phyloP scores from a whole-genome alignment of 1,140 invertebrate genomes.

The Physella acuta region DNA sequence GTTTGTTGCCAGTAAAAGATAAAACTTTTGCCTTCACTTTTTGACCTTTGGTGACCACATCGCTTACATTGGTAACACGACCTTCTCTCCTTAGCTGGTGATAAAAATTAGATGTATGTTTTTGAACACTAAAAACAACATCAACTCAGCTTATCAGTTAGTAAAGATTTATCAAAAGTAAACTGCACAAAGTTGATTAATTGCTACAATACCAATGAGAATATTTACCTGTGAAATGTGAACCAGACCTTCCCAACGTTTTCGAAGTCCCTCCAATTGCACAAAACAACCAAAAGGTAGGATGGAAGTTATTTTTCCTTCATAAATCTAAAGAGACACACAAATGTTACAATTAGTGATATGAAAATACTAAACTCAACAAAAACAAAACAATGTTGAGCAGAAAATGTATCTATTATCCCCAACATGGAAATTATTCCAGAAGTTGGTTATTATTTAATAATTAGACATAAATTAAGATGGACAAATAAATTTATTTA shows the following conservation, averaged over 20 bases:
- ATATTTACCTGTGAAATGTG: conserved; percentile 85
- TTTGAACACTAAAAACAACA: no score
- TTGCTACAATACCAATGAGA: no score
- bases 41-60: conserved; percentile 88
- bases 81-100: conserved; percentile 83
- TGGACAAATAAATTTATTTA: no score
- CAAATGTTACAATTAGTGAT: conserved; percentile 4
- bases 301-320: conserved; percentile 91
- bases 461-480: no score
- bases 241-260: conserved; percentile 90
- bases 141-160: no score
- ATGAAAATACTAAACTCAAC: neutral
- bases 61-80: conserved; percentile 88
- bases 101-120: no score
- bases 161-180: no score
- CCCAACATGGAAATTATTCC: neutral
- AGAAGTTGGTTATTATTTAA: neutral
- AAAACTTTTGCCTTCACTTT: conserved; percentile 79
- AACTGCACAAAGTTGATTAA: no score
- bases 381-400: no score
- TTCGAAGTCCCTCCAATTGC: conserved; percentile 84
- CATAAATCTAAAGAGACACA: conserved; percentile 73
- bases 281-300: conserved; percentile 98
- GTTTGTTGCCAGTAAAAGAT: conserved; percentile 80
- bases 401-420: neutral